A percentile compares a stretch with the other conserved stretches of the same genome.
Evolutionary conservation across 2,797 vertebrate genomes (phyloP).

Genomic region (Phrynocephalus forsythii): DNA sequence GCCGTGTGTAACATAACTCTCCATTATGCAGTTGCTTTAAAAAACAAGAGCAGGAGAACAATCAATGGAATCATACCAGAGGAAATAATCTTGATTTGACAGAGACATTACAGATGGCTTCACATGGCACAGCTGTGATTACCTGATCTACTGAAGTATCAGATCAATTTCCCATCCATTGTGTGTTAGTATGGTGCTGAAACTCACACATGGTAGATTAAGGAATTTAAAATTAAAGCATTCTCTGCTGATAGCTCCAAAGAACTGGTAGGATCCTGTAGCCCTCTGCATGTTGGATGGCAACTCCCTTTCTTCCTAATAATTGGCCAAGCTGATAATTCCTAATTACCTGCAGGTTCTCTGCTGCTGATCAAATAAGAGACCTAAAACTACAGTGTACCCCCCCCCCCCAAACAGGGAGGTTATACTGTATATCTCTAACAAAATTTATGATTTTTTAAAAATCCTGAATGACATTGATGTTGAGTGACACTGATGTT

Average conservation of each 20-base stretch:
- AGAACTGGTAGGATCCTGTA: too few relatives aligned
- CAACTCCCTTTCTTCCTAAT: neutral
- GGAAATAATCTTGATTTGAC: constrained; percentile 8
- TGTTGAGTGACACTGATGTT: too few relatives aligned
- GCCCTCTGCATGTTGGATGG: neutral
- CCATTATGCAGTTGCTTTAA: neutral
- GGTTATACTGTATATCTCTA: too few relatives aligned
- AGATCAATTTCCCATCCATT: neutral
- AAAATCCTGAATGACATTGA: too few relatives aligned
- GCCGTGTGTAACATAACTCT: neutral
- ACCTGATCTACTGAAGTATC: neutral
- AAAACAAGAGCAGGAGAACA: constrained; percentile 1
- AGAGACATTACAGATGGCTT: neutral
- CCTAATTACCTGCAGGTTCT: too few relatives aligned
- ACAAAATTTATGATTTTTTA: too few relatives aligned
- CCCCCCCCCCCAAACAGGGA: neutral
- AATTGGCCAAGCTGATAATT: neutral
- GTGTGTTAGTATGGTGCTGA: neutral
- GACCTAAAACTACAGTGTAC: too few relatives aligned
- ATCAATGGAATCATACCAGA: neutral
- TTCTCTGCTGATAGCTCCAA: too few relatives aligned
- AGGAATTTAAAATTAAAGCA: too few relatives aligned
- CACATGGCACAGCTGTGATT: neutral
- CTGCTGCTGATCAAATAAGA: too few relatives aligned
- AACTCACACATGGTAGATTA: neutral